phyloP scores from a whole-genome alignment of 30 jellyfish, hydroid and myxozoan species.

The Aurelia aurita region DNA sequence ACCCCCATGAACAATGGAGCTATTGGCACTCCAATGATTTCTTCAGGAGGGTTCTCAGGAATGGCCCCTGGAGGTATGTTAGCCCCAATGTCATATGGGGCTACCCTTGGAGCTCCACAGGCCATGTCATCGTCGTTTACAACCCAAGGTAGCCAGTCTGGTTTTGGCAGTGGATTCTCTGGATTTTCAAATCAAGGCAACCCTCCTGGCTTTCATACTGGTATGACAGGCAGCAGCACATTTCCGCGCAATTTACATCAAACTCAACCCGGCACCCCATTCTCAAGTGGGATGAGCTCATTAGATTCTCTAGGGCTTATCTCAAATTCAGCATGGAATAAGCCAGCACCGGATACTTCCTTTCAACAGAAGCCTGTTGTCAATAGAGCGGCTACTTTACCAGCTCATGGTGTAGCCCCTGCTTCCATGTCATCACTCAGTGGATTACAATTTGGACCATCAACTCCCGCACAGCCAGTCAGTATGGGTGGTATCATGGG shows the following conservation, averaged over 20 bases:
- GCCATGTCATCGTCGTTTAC: constrained; percentile 15
- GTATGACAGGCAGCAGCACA: constrained; percentile 55
- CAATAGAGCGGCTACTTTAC: constrained; percentile 27
- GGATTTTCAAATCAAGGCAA: constrained; percentile 18
- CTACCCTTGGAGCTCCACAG: constrained; percentile 10
- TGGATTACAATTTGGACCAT: constrained; percentile 22
- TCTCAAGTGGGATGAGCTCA: constrained; percentile 35
- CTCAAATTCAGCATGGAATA: constrained; percentile 40
- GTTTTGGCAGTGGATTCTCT: constrained; percentile 37
- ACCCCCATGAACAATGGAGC: constrained; percentile 58
- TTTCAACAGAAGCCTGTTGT: constrained; percentile 3
- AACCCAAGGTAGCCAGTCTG: not conserved
- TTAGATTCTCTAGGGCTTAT: constrained; percentile 40
- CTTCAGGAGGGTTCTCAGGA: constrained; percentile 22
- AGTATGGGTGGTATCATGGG: no score
- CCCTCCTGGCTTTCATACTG: constrained; percentile 60
- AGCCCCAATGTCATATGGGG: constrained; percentile 38
- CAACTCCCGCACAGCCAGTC: not conserved
- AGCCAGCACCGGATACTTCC: not conserved
- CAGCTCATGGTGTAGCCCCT: constrained; percentile 5
- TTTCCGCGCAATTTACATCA: constrained; percentile 58
- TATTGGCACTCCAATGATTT: constrained; percentile 15
- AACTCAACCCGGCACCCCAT: constrained; percentile 23
- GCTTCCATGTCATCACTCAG: constrained; percentile 1
- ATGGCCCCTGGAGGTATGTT: constrained; percentile 54